Percentiles rank a stretch among this genome's conserved stretches.
Conservation (phyloP, 2,888 invertebrate genomes). For the Tenodera sinensis region DNA sequence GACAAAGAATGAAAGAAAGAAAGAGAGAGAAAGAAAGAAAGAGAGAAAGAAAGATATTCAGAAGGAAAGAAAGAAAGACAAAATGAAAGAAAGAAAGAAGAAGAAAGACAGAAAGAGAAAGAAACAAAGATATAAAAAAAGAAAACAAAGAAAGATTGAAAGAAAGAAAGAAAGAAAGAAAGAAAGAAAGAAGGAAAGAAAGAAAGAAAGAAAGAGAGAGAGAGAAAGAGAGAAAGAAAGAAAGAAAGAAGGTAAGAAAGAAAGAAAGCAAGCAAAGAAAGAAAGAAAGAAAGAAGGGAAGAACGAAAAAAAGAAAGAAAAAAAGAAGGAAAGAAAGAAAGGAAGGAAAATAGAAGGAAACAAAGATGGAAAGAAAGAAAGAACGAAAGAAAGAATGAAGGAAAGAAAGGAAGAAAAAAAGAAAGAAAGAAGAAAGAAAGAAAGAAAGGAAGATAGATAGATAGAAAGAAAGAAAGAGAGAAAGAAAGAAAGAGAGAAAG, state of each 20-base stretch:
- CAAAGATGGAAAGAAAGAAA: no score
- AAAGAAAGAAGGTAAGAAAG: no score
- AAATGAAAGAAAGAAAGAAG: no score
- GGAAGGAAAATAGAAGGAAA: no score
- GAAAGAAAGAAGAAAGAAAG: not conserved
- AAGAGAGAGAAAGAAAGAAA: not conserved
- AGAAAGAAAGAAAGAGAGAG: not conserved
- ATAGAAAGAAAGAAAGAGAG: not conserved
- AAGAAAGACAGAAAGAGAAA: not conserved
- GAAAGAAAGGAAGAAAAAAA: not conserved
- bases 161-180: not conserved
- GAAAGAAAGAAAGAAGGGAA: no score
- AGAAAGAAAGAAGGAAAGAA: not conserved
- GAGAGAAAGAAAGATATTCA: not conserved
- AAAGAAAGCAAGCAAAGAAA: no score
- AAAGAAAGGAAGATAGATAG: no score
- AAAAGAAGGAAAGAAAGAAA: not conserved
- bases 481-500: not conserved
- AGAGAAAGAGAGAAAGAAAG: not conserved
- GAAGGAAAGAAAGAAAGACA: no score
- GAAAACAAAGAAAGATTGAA: no score
- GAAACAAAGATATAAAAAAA: no score
- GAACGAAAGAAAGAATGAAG: no score
- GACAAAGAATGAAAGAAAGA: no score
- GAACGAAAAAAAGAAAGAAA: not conserved